Percentiles rank a stretch among this genome's conserved stretches.
These are phyloP conservation scores for Callaeas wilsoni DNA, from an alignment of 2,113 vertebrate species.

Conservation along the genomic window DNA sequence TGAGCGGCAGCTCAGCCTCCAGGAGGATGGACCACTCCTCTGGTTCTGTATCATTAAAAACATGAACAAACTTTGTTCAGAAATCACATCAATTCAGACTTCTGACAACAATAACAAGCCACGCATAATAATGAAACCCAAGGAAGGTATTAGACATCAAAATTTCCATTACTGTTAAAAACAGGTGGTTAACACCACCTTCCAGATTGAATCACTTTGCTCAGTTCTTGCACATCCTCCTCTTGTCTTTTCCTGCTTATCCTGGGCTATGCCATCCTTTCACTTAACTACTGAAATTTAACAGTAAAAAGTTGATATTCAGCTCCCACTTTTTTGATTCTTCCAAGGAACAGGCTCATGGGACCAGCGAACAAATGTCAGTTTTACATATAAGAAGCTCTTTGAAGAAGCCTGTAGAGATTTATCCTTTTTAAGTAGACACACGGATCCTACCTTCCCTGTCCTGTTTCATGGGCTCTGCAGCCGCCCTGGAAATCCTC, in stretches of 20 bases:
- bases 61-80: background rate
- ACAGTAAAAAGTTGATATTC: background rate
- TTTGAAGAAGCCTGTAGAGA: background rate
- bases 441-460: background rate
- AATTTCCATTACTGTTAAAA: background rate
- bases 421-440: background rate
- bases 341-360: background rate
- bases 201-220: background rate
- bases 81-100: background rate
- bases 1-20: background rate
- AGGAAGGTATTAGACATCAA: background rate
- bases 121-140: background rate
- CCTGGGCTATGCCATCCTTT: background rate
- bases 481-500: background rate
- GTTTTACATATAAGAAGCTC: background rate
- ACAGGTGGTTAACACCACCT: background rate
- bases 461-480: background rate
- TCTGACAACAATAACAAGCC: background rate
- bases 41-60: background rate
- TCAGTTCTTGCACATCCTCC: background rate
- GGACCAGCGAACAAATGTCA: no score
- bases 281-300: background rate
- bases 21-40: background rate
- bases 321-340: background rate
- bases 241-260: background rate